phyloP scores from a whole-genome alignment of 2,797 vertebrate genomes.

The Sarcoramphus papa region DNA sequence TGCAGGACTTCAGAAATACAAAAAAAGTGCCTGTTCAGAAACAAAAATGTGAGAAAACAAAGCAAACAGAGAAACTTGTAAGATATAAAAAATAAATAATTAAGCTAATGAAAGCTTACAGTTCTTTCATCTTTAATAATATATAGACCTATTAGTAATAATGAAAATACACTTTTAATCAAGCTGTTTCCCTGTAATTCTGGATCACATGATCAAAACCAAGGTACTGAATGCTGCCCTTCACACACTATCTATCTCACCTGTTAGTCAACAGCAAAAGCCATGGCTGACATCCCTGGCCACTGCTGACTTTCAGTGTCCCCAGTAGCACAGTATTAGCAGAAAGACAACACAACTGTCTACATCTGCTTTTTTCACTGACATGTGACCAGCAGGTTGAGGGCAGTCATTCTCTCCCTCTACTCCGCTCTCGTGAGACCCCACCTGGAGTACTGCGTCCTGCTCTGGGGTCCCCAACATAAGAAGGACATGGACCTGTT shows the following conservation, averaged over 20 bases:
- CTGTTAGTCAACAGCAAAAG: not conserved
- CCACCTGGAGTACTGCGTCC: rapidly evolving
- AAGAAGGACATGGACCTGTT: no score
- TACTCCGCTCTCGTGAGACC: no score
- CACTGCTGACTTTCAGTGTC: not conserved
- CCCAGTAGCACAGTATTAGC: not conserved
- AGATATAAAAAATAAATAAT: not conserved
- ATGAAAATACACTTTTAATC: not conserved
- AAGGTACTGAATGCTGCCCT: not conserved
- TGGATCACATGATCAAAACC: not conserved
- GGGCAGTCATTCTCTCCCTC: no score
- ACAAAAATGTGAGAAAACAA: not conserved
- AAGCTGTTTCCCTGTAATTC: not conserved
- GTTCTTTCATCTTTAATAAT: not conserved
- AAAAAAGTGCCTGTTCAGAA: not conserved
- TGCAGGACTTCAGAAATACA: not conserved
- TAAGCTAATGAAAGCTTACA: not conserved
- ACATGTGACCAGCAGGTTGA: no score
- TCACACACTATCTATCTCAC: not conserved
- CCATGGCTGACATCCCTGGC: not conserved
- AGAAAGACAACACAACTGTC: not conserved
- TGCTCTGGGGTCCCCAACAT: no score
- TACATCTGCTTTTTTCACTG: not conserved
- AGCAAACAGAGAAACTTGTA: not conserved
- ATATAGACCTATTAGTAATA: not conserved